Conservation (phyloP, 2,888 invertebrate genomes). For the Stenodera caucasica region DNA sequence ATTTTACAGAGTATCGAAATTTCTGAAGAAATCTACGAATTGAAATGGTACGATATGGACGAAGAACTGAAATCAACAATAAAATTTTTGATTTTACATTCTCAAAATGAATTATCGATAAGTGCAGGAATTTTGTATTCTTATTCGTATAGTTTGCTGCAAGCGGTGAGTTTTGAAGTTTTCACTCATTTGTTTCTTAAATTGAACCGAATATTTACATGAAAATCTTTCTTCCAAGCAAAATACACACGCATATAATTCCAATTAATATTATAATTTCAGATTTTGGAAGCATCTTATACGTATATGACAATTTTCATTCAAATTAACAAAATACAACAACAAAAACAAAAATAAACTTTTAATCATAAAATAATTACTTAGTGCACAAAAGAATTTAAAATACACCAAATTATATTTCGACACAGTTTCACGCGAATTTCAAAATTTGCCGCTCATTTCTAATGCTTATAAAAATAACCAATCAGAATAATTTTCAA, state of each 20-base stretch:
- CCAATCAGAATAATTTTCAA: no score
- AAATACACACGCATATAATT: no score
- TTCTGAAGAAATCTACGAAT: not conserved
- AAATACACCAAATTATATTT: no score
- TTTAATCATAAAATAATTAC: no score
- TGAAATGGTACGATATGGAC: not conserved
- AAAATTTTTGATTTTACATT: not conserved
- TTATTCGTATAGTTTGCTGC: not conserved
- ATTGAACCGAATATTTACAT: no score
- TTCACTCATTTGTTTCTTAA: no score
- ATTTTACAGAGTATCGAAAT: not conserved
- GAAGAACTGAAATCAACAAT: not conserved
- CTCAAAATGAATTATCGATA: not conserved
- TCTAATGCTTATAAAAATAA: no score
- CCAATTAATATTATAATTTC: not conserved
- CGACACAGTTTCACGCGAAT: conserved; percentile 38
- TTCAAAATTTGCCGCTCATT: conserved; percentile 33
- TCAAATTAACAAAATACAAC: not conserved
- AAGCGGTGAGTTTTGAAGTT: not conserved
- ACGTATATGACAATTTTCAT: not conserved
- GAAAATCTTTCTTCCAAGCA: no score
- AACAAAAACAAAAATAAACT: not conserved
- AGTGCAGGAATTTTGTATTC: not conserved
- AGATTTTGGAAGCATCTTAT: not conserved
- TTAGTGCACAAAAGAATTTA: no score